A percentile compares a stretch with the other conserved stretches of the same genome.
phyloP scores from a whole-genome alignment of 1,140 invertebrate species.

The Brachionus rotundiformis region DNA sequence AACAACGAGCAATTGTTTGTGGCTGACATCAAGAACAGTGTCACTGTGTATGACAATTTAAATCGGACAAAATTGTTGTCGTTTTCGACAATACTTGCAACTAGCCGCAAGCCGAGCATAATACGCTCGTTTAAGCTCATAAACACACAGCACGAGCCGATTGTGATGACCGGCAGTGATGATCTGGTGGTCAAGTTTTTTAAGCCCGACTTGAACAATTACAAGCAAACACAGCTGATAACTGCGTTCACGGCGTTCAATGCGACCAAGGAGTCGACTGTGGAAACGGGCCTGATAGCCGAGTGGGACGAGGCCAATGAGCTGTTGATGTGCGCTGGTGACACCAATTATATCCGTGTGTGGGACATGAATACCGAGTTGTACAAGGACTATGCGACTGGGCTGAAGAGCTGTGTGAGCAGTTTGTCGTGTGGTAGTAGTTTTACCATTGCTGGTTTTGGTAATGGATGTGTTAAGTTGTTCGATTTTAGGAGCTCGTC shows the following conservation, averaged over 20 bases:
- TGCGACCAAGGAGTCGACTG: neutral
- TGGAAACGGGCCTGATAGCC: conserved; percentile 1
- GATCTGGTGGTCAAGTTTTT: conserved; percentile 24
- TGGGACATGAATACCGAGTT: conserved; percentile 43
- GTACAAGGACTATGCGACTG: conserved; percentile 39
- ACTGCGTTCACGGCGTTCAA: conserved; percentile 39
- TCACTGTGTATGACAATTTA: conserved; percentile 18
- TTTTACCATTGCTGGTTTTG: conserved; percentile 37
- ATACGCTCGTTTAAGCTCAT: conserved; percentile 39
- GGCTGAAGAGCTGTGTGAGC: conserved; percentile 31
- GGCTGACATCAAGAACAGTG: neutral
- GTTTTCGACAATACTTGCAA: neutral
- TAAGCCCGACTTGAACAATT: neutral
- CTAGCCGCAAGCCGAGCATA: neutral
- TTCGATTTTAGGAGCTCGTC: conserved; percentile 21
- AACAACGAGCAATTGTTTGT: conserved; percentile 41
- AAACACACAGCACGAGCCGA: conserved; percentile 28
- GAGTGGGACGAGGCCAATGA: conserved; percentile 42
- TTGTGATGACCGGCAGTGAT: conserved; percentile 2
- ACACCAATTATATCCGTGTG: conserved; percentile 10
- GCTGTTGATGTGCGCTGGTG: conserved; percentile 36
- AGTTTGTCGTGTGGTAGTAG: conserved; percentile 14
- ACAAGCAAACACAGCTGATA: conserved; percentile 7
- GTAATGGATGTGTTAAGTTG: conserved; percentile 36
- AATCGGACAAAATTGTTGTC: conserved; percentile 11